These are phyloP conservation scores for Erinaceus europaeus DNA, from an alignment of 2,113 vertebrate species.

Conservation along the genomic window DNA sequence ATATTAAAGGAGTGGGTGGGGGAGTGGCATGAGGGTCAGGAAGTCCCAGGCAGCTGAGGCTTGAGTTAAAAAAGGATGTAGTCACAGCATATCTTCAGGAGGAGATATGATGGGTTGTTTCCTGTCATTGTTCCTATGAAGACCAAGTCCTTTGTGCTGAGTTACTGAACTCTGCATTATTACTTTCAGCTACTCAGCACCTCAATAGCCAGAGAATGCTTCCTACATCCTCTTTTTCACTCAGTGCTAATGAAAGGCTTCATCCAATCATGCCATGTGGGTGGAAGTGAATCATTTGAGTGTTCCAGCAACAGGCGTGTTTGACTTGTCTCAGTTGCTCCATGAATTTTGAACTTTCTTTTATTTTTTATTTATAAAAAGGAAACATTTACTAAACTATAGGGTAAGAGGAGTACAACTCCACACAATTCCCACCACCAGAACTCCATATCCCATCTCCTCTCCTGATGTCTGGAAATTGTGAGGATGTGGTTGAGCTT, in stretches of 20 bases:
- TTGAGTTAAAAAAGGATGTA: neutral
- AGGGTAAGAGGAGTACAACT: no score
- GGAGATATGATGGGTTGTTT: conserved; percentile 6
- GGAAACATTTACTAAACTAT: no score
- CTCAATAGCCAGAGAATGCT: neutral
- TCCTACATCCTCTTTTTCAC: conserved; percentile 37
- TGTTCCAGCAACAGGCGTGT: neutral
- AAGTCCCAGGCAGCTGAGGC: neutral
- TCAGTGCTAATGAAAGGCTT: neutral
- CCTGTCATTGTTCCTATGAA: conserved; percentile 19
- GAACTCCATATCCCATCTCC: no score
- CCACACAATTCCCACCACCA: no score
- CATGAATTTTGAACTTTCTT: neutral
- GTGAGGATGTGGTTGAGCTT: no score
- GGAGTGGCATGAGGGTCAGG: neutral
- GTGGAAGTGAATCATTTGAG: conserved; percentile 29
- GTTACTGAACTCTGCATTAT: neutral
- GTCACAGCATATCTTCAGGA: neutral
- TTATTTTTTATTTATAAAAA: no score
- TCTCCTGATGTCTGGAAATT: no score
- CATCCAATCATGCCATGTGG: neutral
- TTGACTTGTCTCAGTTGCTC: neutral
- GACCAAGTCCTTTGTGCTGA: conserved; percentile 34
- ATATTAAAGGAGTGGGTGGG: neutral
- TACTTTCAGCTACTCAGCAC: conserved; percentile 46